Base-by-base conservation (phyloP, 35 echinoderm and acorn worm species). In the Patiria miniata region DNA sequence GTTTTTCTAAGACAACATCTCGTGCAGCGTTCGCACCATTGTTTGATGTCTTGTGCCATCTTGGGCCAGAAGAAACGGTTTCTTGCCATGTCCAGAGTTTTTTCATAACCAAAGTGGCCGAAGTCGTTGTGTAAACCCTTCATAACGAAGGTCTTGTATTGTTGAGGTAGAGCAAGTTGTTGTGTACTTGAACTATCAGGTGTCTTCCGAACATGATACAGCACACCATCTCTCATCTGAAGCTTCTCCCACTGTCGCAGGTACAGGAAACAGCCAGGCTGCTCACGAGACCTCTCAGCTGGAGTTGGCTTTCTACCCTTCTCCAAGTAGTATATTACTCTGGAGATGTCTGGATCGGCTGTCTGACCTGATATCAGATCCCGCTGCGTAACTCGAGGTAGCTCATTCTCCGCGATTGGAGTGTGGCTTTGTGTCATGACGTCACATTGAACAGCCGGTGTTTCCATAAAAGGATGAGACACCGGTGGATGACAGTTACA, bases 1-100 rank as follows among this genome's bases (percentile, higher is more conserved):
- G 61, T 54, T 39, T 85, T 40, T n/a, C n/a, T n/a, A n/a, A n/a
- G n/a, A n/a, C n/a, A n/a, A n/a, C n/a, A n/a, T n/a, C n/a, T n/a
- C n/a, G 38, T 65, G 39, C 82, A 85, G 14, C 29, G 19, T 16
- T 85, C 16, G 37, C 82, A 85, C 52, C 82, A 61, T 54, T 14
- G 38, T 36, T 30, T 65, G 3, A 85, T 29, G 61, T 40, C 44
- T 2, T 84, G 7, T 29, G 55, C 23, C 86, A 88, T 88, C 22
- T 36, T 23, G 40, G 86, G 86, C 77, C 86, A 88, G 37, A 79
- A 88, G 40, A 87, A 87, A 1, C 86, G 18, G 22, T 21, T 39
- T 34, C 86, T 39, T 28, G 79, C 86, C 39, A 87, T 65, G 32
- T 87, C 86, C 19, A 79, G 40, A 8, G 68, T 87, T 1, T 52